Evolutionary conservation across 2,888 invertebrate species (phyloP).

Genomic region (Mystacides longicornis): DNA sequence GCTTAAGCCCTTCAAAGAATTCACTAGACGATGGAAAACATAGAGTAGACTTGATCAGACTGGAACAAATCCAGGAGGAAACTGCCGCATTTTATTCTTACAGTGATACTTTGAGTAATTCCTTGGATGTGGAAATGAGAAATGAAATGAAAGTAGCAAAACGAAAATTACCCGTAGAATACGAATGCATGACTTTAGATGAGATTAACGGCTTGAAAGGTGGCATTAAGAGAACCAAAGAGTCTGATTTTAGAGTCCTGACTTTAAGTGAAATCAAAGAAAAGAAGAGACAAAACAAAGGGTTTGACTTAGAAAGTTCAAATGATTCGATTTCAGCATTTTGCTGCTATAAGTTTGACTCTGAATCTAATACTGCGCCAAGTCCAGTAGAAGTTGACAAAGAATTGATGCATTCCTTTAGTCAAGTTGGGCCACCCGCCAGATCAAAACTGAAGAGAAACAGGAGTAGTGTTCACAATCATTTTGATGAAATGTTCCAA

Average conservation of each 20-base stretch:
- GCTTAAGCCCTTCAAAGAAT: slow-evolving; percentile 51
- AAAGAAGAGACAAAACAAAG: slow-evolving; percentile 12
- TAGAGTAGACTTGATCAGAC: slow-evolving; percentile 49
- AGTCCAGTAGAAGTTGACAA: slow-evolving; percentile 8
- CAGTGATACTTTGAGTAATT: slow-evolving; percentile 34
- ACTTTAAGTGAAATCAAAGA: slow-evolving; percentile 49
- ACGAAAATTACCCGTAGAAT: slow-evolving; percentile 35
- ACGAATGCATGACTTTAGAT: slow-evolving; percentile 46
- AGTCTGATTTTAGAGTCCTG: slow-evolving; percentile 43
- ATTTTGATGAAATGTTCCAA: too few relatives aligned
- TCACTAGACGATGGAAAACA: slow-evolving; percentile 36
- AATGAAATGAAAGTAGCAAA: slow-evolving; percentile 28
- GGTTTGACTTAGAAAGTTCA: background rate
- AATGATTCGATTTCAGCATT: too few relatives aligned
- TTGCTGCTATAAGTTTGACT: too few relatives aligned
- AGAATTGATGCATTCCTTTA: slow-evolving; percentile 3
- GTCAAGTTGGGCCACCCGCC: slow-evolving; percentile 5
- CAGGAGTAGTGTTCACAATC: too few relatives aligned
- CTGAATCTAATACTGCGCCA: slow-evolving; percentile 9
- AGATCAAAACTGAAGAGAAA: slow-evolving; percentile 24
- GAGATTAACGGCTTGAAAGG: slow-evolving; percentile 36
- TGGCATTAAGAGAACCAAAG: slow-evolving; percentile 32
- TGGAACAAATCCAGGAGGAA: slow-evolving; percentile 66
- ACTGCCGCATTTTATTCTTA: slow-evolving; percentile 66
- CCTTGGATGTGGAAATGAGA: slow-evolving; percentile 26